Percentiles rank a stretch among this genome's conserved stretches.
These are phyloP conservation scores for Gryllus longicercus DNA, from an alignment of 2,888 invertebrate genomes.

Conservation along the genomic window DNA sequence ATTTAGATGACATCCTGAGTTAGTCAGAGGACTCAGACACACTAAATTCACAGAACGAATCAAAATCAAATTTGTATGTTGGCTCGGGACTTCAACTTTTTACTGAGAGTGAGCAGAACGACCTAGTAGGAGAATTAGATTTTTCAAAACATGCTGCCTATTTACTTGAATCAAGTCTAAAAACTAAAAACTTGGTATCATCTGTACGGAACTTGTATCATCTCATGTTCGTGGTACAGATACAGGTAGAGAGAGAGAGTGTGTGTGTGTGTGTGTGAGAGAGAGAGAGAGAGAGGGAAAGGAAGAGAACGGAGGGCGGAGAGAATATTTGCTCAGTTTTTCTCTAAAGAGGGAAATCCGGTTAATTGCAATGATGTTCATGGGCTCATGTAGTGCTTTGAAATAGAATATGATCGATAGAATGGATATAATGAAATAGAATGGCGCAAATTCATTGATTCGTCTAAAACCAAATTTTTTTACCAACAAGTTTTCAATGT, in stretches of 20 bases:
- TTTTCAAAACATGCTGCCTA: slow-evolving; percentile 18
- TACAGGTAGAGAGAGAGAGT: slow-evolving; percentile 22
- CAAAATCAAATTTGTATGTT: not conserved
- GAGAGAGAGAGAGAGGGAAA: too few species aligned
- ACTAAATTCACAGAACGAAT: not conserved
- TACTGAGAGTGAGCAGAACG: slow-evolving; percentile 11
- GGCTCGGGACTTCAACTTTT: slow-evolving; percentile 18
- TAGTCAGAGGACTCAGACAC: slow-evolving; percentile 21
- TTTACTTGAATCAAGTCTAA: slow-evolving; percentile 19
- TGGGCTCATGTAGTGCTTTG: too few species aligned
- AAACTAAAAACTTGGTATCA: slow-evolving; percentile 33
- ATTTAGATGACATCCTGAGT: slow-evolving; percentile 28
- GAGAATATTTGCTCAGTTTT: too few species aligned
- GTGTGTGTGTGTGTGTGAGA: too few species aligned
- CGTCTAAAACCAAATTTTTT: too few species aligned
- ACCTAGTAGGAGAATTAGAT: slow-evolving; percentile 24
- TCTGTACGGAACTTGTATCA: not conserved
- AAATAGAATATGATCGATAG: too few species aligned
- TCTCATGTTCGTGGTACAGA: slow-evolving; percentile 31
- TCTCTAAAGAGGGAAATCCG: too few species aligned
- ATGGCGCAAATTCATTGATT: too few species aligned
- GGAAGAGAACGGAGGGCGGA: too few species aligned
- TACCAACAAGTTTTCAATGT: too few species aligned
- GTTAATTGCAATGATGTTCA: too few species aligned
- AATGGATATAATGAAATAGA: too few species aligned